Conservation (phyloP, 2,888 invertebrate genomes). For the Lasioglossum marginatum region DNA sequence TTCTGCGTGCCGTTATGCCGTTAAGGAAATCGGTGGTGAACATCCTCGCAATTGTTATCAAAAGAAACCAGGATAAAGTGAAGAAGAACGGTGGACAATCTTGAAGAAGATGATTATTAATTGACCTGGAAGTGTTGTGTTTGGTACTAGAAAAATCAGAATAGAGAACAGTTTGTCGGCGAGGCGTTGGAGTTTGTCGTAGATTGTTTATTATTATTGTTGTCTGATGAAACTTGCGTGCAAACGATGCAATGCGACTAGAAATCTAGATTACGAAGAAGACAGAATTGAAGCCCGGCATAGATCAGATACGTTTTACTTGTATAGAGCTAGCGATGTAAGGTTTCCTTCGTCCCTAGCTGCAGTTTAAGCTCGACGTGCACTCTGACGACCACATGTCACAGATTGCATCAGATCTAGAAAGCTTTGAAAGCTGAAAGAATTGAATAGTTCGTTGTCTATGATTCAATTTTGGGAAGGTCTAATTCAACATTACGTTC, state of each 20-base stretch:
- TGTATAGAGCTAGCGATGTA: slow-evolving; percentile 37
- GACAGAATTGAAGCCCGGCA: slow-evolving; percentile 11
- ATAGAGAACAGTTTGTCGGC: background rate
- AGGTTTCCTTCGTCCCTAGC: slow-evolving; percentile 65
- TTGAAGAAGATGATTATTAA: no score
- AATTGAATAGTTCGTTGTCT: background rate
- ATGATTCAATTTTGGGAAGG: background rate
- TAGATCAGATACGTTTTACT: slow-evolving; percentile 30
- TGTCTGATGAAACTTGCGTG: slow-evolving; percentile 8
- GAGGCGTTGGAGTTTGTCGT: background rate
- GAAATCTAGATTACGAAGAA: background rate
- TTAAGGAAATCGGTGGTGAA: slow-evolving; percentile 13
- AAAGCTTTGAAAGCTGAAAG: background rate
- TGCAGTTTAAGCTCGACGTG: background rate
- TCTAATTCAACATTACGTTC: background rate
- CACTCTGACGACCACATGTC: slow-evolving; percentile 3
- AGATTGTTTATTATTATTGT: background rate
- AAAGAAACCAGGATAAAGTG: background rate
- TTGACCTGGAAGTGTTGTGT: background rate
- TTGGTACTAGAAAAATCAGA: background rate
- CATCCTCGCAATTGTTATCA: background rate
- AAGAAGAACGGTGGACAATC: background rate
- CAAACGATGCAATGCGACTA: background rate
- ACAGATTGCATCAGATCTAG: background rate
- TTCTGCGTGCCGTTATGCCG: slow-evolving; percentile 51